These are phyloP conservation scores for Drosophila carrolli DNA, from an alignment of 1,140 invertebrate species.

Conservation along the genomic window DNA sequence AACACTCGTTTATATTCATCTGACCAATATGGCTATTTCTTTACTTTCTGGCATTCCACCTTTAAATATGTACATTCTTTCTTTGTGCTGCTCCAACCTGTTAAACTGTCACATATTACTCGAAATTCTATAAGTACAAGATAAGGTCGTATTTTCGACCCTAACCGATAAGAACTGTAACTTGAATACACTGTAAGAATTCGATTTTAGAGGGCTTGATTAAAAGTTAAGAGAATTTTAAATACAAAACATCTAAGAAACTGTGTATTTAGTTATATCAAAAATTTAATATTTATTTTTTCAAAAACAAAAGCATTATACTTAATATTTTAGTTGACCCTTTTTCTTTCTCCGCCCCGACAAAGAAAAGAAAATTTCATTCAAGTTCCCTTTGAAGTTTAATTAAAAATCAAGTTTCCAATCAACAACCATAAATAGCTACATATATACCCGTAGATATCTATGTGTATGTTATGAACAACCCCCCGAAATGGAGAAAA, in stretches of 20 bases:
- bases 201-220: background rate
- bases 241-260: background rate
- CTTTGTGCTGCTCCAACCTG: background rate
- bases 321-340: background rate
- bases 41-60: background rate
- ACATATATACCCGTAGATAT: background rate
- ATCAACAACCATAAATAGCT: conserved; percentile 26
- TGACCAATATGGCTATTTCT: background rate
- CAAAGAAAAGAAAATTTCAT: background rate
- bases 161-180: conserved; percentile 49
- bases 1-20: no score
- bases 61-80: conserved; percentile 4
- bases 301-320: background rate
- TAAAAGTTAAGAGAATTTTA: no score
- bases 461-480: conserved; percentile 13
- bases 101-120: conserved; percentile 28
- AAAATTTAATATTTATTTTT: background rate
- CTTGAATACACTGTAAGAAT: conserved; percentile 25
- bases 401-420: conserved; percentile 54
- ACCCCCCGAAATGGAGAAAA: conserved; percentile 21
- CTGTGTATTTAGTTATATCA: background rate
- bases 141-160: conserved; percentile 48
- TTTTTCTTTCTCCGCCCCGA: background rate
- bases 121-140: conserved; percentile 30
- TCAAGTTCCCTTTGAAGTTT: conserved; percentile 23